Conservation (phyloP, 2,113 vertebrate genomes). For the Erpornis zantholeuca region DNA sequence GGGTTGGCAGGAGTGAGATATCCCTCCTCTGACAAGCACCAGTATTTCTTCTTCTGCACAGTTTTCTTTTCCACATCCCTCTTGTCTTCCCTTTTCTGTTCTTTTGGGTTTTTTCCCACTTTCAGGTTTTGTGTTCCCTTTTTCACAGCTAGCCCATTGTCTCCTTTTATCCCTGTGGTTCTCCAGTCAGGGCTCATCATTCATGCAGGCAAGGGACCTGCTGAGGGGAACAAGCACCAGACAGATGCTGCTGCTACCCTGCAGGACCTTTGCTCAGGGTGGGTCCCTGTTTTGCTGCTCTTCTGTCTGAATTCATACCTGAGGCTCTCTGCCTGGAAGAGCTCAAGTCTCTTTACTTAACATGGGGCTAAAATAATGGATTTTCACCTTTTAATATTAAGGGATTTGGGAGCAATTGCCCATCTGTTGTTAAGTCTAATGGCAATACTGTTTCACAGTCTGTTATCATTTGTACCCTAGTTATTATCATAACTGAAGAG, state of each 20-base stretch:
- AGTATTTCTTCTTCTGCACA: background rate
- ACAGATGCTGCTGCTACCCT: background rate
- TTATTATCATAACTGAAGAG: background rate
- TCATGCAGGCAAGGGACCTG: background rate
- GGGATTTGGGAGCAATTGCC: background rate
- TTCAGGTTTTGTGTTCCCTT: background rate
- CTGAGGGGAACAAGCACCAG: fast-evolving
- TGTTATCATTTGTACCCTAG: background rate
- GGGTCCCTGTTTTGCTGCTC: background rate
- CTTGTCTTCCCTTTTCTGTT: background rate
- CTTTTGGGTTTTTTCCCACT: background rate
- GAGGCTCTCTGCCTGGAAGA: background rate
- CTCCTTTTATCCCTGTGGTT: background rate
- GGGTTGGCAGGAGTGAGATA: background rate
- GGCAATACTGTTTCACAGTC: background rate
- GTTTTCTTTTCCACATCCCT: background rate
- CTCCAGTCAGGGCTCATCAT: background rate
- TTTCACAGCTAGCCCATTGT: background rate
- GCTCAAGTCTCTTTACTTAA: background rate
- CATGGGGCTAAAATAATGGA: background rate
- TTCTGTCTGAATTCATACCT: background rate
- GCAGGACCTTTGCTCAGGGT: background rate
- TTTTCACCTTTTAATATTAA: background rate
- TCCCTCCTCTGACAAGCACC: background rate
- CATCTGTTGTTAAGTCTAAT: background rate